Evolutionary conservation across 2,797 vertebrate species (phyloP).

Genomic region (Chaenodraco wilsoni): DNA sequence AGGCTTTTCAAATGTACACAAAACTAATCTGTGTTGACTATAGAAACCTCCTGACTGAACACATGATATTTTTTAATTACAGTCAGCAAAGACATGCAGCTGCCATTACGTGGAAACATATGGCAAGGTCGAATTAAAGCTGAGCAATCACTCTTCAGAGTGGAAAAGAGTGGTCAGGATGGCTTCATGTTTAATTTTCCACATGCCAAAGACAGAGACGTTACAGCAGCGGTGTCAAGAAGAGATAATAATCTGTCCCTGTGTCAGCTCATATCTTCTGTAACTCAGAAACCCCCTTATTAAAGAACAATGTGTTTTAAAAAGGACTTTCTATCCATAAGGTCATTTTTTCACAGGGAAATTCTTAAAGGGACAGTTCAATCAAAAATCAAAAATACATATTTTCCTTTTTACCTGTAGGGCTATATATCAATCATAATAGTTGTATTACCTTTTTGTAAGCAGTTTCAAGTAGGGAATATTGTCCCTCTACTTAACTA

Average conservation of each 20-base stretch:
- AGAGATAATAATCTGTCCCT: background rate
- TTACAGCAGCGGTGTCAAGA: constrained; percentile 15
- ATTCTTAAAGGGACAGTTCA: too few species aligned
- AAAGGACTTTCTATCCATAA: background rate
- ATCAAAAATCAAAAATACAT: too few species aligned
- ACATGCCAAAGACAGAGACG: constrained; percentile 33
- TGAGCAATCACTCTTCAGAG: constrained; percentile 36
- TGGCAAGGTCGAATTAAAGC: constrained; percentile 56
- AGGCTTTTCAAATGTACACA: constrained; percentile 28
- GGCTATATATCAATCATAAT: too few species aligned
- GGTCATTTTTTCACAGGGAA: background rate
- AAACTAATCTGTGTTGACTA: constrained; percentile 34
- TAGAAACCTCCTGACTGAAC: constrained; percentile 43
- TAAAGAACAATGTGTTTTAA: constrained; percentile 7
- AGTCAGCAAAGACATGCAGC: constrained; percentile 49
- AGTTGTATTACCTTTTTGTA: too few species aligned
- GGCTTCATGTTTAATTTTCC: constrained; percentile 50
- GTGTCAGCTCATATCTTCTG: constrained; percentile 21
- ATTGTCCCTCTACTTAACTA: too few species aligned
- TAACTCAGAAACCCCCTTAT: constrained; percentile 8
- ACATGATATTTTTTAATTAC: constrained; percentile 50
- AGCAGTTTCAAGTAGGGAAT: too few species aligned
- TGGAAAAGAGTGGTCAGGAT: constrained; percentile 29
- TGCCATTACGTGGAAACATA: constrained; percentile 52
- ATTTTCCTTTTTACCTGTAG: too few species aligned